Evolutionary conservation across 1,140 invertebrate genomes (phyloP).

Genomic region (Halictus rubicundus): DNA sequence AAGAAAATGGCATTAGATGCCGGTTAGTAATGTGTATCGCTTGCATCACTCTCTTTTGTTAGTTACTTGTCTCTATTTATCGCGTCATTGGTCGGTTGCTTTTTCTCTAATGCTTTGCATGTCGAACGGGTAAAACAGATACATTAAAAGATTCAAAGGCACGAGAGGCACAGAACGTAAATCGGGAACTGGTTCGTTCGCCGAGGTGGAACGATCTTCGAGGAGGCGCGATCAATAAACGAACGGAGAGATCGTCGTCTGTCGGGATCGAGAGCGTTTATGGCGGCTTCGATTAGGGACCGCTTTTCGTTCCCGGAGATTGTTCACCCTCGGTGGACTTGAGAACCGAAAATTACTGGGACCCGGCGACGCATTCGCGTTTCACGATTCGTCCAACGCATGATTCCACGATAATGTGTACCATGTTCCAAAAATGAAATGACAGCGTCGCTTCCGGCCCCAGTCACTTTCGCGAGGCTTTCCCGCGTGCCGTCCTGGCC

Average conservation of each 20-base stretch:
- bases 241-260: too few species aligned
- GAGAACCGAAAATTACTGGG: conserved; percentile 34
- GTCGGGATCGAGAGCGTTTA: too few species aligned
- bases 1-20: conserved; percentile 79
- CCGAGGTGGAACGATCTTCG: conserved; percentile 30
- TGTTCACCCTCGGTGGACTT: conserved; percentile 33
- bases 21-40: conserved; percentile 72
- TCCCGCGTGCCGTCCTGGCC: not conserved
- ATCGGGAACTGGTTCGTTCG: conserved; percentile 25
- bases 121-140: conserved; percentile 35
- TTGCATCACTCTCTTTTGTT: conserved; percentile 38
- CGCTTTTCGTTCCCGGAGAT: not conserved
- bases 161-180: conserved; percentile 52
- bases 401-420: not conserved
- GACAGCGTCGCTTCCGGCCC: not conserved
- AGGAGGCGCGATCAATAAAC: not conserved
- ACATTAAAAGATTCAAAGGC: conserved; percentile 50
- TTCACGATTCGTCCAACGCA: not conserved
- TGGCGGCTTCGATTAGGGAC: not conserved
- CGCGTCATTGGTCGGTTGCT: too few species aligned
- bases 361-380: not conserved
- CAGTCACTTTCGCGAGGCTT: conserved; percentile 3
- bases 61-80: conserved; percentile 13
- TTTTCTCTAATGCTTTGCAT: conserved; percentile 15
- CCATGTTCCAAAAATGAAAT: too few species aligned